Evolutionary conservation across 2,113 vertebrate species (phyloP).

Genomic region (Nannobrachium achirus): DNA sequence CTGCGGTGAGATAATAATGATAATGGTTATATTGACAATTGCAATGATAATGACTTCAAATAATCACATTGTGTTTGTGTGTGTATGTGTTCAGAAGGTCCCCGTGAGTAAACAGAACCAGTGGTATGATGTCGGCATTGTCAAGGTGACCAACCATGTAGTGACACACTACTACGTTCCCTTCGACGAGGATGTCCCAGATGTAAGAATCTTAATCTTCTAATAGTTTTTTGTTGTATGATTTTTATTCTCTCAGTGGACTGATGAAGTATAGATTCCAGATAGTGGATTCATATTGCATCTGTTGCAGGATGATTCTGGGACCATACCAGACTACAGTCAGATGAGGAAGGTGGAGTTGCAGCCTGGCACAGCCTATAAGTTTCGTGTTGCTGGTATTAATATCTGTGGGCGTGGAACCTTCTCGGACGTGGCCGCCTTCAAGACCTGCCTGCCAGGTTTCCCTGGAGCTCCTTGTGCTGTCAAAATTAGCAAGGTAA

Average conservation of each 20-base stretch:
- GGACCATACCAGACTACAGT: conserved; percentile 84
- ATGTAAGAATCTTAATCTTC: conserved; percentile 74
- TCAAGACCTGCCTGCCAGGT: conserved; percentile 92
- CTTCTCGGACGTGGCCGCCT: conserved; percentile 91
- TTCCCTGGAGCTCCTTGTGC: conserved; percentile 92
- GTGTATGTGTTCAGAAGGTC: no score
- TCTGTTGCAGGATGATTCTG: conserved; percentile 82
- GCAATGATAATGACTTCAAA: no score
- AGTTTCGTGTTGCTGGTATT: conserved; percentile 91
- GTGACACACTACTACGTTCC: conserved; percentile 91
- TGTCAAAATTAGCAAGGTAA: conserved; percentile 94
- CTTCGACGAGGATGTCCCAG: conserved; percentile 81
- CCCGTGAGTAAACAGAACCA: conserved; percentile 89
- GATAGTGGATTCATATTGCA: neutral
- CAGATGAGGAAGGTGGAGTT: conserved; percentile 92
- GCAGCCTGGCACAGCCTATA: conserved; percentile 91
- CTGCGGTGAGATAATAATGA: no score
- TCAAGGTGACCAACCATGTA: conserved; percentile 90
- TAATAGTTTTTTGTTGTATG: neutral
- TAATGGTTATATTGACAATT: no score
- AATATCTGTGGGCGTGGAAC: conserved; percentile 90
- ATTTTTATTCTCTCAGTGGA: neutral
- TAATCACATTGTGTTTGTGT: no score
- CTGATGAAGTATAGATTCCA: neutral
- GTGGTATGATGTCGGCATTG: conserved; percentile 92